These are phyloP conservation scores for Ammospiza caudacuta DNA, from an alignment of 2,113 vertebrate species.

Conservation along the genomic window DNA sequence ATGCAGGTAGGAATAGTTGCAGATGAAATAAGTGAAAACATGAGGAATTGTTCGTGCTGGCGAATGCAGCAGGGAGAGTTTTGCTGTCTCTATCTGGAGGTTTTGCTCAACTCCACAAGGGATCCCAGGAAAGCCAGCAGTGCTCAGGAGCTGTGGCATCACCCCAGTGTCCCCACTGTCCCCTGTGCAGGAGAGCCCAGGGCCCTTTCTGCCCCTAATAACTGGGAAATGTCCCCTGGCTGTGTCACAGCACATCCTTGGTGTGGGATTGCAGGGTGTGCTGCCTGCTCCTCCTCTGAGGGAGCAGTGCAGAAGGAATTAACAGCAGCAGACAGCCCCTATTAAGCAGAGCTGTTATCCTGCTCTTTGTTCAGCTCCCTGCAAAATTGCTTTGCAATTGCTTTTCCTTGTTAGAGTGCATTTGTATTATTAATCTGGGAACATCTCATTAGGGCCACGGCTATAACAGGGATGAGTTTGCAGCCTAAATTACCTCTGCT, in stretches of 20 bases:
- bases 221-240: background rate
- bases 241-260: background rate
- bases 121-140: background rate
- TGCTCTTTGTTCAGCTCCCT: background rate
- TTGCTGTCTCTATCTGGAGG: background rate
- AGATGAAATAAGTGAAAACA: background rate
- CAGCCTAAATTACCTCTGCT: background rate
- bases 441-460: background rate
- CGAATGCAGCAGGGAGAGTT: background rate
- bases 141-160: background rate
- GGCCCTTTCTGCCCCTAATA: background rate
- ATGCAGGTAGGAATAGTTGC: too few species aligned
- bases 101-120: background rate
- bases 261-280: background rate
- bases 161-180: background rate
- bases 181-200: background rate
- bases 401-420: background rate
- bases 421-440: background rate
- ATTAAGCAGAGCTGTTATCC: background rate
- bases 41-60: accelerated
- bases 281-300: background rate
- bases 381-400: background rate
- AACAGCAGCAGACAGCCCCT: background rate
- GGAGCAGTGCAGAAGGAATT: background rate
- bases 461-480: background rate